phyloP scores from a whole-genome alignment of 2,113 vertebrate genomes.

The Thamnophis sirtalis region DNA sequence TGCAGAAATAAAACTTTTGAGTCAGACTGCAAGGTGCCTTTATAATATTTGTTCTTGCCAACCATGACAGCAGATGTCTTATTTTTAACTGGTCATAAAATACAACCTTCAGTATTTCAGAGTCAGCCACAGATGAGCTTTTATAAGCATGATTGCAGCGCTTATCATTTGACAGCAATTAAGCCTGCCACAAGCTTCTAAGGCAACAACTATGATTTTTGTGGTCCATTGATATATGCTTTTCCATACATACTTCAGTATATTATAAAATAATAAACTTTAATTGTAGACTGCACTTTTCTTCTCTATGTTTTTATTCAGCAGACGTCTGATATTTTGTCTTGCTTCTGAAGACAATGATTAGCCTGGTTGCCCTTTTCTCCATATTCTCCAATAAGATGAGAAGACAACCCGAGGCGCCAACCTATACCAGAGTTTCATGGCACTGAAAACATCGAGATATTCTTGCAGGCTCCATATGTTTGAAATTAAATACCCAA shows the following conservation, averaged over 20 bases:
- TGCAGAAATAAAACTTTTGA: not conserved
- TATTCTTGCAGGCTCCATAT: not conserved
- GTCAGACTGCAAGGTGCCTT: conserved; percentile 8
- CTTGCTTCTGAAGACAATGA: not conserved
- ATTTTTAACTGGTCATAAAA: conserved; percentile 26
- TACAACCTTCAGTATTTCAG: conserved; percentile 17
- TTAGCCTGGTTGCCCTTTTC: not conserved
- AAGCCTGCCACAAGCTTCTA: conserved; percentile 1
- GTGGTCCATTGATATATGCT: not conserved
- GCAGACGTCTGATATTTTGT: not conserved
- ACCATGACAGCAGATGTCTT: conserved; percentile 10
- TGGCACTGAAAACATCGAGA: not conserved
- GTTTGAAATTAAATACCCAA: not conserved
- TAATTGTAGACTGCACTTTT: not conserved
- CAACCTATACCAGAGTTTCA: not conserved
- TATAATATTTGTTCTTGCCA: not conserved
- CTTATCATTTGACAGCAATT: not conserved
- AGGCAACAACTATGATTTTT: not conserved
- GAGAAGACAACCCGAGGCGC: not conserved
- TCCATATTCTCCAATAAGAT: not conserved
- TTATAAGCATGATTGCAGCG: not conserved
- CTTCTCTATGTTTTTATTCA: not conserved
- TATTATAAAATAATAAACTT: not conserved
- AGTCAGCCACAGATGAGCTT: conserved; percentile 4
- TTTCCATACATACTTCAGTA: not conserved